Conservation (phyloP, 2,113 vertebrate species). For the Corydoras maculifer region DNA sequence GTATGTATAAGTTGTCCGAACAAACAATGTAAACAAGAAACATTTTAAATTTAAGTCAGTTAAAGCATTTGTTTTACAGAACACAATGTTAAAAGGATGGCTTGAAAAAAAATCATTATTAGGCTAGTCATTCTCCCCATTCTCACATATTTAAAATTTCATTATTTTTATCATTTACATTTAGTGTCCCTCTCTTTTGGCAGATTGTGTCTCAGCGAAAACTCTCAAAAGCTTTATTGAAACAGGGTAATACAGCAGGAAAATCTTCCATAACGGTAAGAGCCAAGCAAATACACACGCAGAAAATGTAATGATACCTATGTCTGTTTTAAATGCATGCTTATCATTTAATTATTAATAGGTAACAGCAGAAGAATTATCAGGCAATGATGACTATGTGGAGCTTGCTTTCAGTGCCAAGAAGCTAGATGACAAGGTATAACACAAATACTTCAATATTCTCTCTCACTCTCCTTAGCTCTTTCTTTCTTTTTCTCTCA, state of each 20-base stretch:
- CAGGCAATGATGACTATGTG: constrained; percentile 94
- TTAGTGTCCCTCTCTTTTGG: constrained; percentile 41
- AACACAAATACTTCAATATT: background rate
- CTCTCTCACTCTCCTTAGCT: no score
- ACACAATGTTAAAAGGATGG: no score
- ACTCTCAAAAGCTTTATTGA: constrained; percentile 88
- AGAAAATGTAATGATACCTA: background rate
- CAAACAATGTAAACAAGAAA: no score
- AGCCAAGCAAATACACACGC: constrained; percentile 1
- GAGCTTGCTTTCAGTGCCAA: constrained; percentile 95
- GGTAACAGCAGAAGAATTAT: constrained; percentile 96
- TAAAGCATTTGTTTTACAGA: no score
- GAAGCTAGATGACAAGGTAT: constrained; percentile 97
- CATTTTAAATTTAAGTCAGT: no score
- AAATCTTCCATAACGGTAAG: constrained; percentile 96
- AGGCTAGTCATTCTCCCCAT: background rate
- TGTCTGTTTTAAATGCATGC: no score
- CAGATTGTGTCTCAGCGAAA: constrained; percentile 98
- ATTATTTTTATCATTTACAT: background rate
- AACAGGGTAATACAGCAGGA: constrained; percentile 91
- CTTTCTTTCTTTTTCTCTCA: no score
- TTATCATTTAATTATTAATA: constrained; percentile 41
- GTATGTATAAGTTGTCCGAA: no score
- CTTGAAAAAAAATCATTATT: no score
- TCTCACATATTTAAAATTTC: background rate